phyloP scores from a whole-genome alignment of 2,888 invertebrate genomes.

The Andricus quercusramuli region DNA sequence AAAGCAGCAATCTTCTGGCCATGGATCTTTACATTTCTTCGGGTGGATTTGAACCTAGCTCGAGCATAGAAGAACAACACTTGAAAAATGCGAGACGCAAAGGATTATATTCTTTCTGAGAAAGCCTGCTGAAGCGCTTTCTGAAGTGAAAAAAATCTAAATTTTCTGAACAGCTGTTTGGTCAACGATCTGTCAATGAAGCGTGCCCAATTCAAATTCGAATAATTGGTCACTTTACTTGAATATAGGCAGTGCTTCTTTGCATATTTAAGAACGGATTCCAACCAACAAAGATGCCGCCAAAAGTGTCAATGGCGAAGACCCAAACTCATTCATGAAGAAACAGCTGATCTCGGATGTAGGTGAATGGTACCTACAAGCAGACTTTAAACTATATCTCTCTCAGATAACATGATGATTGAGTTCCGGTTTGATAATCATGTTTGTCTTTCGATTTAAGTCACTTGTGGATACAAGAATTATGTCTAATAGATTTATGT shows the following conservation, averaged over 20 bases:
- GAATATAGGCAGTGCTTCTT: slow-evolving; percentile 11
- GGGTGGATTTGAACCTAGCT: background rate
- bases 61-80: slow-evolving; percentile 33
- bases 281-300: background rate
- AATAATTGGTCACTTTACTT: slow-evolving; percentile 21
- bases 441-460: background rate
- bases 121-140: slow-evolving; percentile 26
- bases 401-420: slow-evolving; percentile 27
- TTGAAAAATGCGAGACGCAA: slow-evolving; percentile 36
- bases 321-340: slow-evolving; percentile 28
- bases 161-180: slow-evolving; percentile 30
- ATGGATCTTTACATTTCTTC: slow-evolving; percentile 9
- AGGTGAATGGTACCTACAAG: slow-evolving; percentile 12
- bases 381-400: slow-evolving; percentile 29
- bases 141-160: background rate
- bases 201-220: slow-evolving; percentile 19
- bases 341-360: slow-evolving; percentile 36
- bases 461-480: slow-evolving; percentile 2
- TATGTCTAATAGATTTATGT: background rate
- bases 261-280: slow-evolving; percentile 12
- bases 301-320: background rate
- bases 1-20: slow-evolving; percentile 20
- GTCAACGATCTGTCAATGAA: slow-evolving; percentile 29
- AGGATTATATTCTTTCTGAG: slow-evolving; percentile 35
- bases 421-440: slow-evolving; percentile 26